Conservation (phyloP, 1,140 invertebrate genomes). For the Leptinotarsa lineolata region DNA sequence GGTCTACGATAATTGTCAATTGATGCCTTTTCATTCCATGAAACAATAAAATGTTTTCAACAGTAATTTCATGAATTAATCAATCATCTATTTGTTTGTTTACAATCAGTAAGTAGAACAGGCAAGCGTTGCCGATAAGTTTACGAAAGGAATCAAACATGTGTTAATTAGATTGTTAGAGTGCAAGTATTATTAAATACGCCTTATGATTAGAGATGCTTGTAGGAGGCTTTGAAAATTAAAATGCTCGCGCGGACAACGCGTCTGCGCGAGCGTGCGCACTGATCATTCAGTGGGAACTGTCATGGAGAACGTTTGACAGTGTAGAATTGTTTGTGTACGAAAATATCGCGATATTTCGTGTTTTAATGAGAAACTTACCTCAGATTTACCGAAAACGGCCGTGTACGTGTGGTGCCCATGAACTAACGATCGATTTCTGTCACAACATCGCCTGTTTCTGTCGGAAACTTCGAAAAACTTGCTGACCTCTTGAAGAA, state of each 20-base stretch:
- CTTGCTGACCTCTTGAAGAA: constrained; percentile 38
- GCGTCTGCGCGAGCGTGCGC: constrained; percentile 43
- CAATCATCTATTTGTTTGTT: too few species aligned
- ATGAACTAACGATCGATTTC: constrained; percentile 28
- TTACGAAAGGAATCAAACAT: background rate
- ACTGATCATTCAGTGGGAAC: constrained; percentile 40
- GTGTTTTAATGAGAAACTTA: constrained; percentile 46
- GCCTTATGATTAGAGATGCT: constrained; percentile 12
- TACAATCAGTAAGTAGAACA: too few species aligned
- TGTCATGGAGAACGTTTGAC: constrained; percentile 53
- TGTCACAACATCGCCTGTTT: constrained; percentile 34
- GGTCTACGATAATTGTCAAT: too few species aligned
- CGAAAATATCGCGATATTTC: constrained; percentile 51
- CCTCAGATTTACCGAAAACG: constrained; percentile 39
- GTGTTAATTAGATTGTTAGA: constrained; percentile 17
- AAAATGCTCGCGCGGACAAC: constrained; percentile 23
- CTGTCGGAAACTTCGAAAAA: constrained; percentile 32
- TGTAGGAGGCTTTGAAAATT: constrained; percentile 21
- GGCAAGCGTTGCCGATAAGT: background rate
- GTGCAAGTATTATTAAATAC: constrained; percentile 28
- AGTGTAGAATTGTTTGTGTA: constrained; percentile 50
- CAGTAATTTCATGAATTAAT: too few species aligned
- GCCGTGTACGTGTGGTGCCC: constrained; percentile 42
- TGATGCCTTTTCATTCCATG: too few species aligned
- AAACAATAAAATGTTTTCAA: too few species aligned